Percentiles rank a stretch among this genome's conserved stretches.
phyloP scores from a whole-genome alignment of 2,797 vertebrate species.

The Clarias pachynema region DNA sequence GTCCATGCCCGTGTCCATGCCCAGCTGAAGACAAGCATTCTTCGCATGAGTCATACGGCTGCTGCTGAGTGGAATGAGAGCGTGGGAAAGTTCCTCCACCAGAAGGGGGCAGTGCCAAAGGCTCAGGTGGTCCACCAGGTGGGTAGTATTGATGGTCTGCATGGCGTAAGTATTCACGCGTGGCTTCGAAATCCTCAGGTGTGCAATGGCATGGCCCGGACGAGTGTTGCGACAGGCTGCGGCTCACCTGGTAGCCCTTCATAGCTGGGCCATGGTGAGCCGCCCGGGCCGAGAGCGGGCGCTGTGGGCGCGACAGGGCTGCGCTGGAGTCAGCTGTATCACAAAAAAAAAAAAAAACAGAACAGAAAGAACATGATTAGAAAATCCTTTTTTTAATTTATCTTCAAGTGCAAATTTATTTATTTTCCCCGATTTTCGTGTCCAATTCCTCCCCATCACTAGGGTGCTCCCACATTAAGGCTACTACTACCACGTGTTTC shows the following conservation, averaged over 20 bases:
- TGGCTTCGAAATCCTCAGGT: constrained; percentile 82
- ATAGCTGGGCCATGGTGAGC: constrained; percentile 82
- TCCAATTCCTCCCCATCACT: no score
- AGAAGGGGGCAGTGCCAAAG: constrained; percentile 75
- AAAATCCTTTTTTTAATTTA: neutral
- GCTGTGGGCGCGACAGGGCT: constrained; percentile 83
- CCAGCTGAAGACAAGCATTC: constrained; percentile 83
- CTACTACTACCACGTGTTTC: no score
- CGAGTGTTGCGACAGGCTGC: constrained; percentile 90
- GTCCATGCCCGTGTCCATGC: constrained; percentile 44
- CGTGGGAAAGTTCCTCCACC: constrained; percentile 95
- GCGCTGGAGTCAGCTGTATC: constrained; percentile 78
- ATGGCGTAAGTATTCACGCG: constrained; percentile 78
- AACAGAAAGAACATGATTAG: neutral
- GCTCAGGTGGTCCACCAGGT: constrained; percentile 78
- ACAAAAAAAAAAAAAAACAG: neutral
- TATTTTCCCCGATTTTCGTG: no score
- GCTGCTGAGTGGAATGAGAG: constrained; percentile 89
- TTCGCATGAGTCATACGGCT: constrained; percentile 92
- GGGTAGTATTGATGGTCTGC: constrained; percentile 83
- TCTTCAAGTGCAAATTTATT: neutral
- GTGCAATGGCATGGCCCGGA: constrained; percentile 86
- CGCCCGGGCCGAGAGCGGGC: constrained; percentile 83
- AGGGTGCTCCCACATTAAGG: no score
- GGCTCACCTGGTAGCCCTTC: constrained; percentile 96